Percentiles rank a stretch among this genome's conserved stretches.
These are phyloP conservation scores for Pterobdella sp. DNA, from an alignment of 2,888 invertebrate species.

Conservation along the genomic window DNA sequence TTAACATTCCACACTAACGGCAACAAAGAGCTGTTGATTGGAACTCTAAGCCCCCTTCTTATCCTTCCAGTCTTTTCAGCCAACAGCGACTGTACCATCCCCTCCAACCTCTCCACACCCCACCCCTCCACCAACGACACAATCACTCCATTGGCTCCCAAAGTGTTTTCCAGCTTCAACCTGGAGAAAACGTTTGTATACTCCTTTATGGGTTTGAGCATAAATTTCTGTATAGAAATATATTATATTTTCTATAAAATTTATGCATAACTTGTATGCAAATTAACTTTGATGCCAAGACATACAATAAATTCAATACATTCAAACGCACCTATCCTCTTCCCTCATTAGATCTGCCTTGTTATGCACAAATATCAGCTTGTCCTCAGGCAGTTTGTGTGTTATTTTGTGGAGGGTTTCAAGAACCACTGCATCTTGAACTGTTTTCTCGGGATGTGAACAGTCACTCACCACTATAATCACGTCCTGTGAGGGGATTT, in stretches of 20 bases:
- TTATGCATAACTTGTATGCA: too few species aligned
- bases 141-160: neutral
- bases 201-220: neutral
- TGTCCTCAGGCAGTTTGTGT: slow-evolving; percentile 49
- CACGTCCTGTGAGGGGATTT: slow-evolving; percentile 61
- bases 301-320: neutral
- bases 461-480: slow-evolving; percentile 71
- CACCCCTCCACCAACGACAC: neutral
- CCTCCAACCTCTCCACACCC: slow-evolving; percentile 53
- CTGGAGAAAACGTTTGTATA: neutral
- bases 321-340: slow-evolving; percentile 14
- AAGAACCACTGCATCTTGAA: slow-evolving; percentile 65
- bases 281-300: neutral
- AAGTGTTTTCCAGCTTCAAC: neutral
- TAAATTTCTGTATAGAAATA: neutral
- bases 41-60: slow-evolving; percentile 55
- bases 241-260: neutral
- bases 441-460: slow-evolving; percentile 64
- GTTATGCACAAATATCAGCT: slow-evolving; percentile 66
- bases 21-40: slow-evolving; percentile 42
- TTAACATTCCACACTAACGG: slow-evolving; percentile 37
- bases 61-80: slow-evolving; percentile 56
- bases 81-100: slow-evolving; percentile 54
- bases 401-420: slow-evolving; percentile 58
- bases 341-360: slow-evolving; percentile 59